A percentile compares a stretch with the other conserved stretches of the same genome.
Conservation (phyloP, 2,888 invertebrate genomes). For the Athalia cordata region DNA sequence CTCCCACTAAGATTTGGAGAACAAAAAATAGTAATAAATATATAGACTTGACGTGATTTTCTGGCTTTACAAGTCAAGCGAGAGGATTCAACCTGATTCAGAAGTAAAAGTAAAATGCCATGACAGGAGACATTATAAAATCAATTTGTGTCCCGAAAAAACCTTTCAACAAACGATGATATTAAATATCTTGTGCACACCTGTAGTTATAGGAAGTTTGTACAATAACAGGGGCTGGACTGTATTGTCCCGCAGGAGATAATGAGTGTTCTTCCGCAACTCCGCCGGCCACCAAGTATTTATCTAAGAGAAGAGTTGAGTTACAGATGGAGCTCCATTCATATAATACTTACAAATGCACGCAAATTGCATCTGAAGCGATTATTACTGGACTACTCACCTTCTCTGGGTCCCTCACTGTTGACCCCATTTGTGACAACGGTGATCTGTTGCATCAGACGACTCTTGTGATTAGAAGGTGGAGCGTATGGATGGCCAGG, state of each 20-base stretch:
- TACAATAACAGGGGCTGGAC: constrained; percentile 79
- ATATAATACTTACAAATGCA: not conserved
- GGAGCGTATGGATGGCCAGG: constrained; percentile 76
- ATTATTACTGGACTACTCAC: constrained; percentile 52
- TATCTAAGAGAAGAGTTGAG: constrained; percentile 70
- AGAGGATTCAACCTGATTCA: no score
- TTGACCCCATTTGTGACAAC: constrained; percentile 71
- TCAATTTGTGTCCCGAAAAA: not conserved
- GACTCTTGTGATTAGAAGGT: constrained; percentile 67
- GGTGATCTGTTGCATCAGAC: constrained; percentile 71
- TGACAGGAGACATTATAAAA: not conserved
- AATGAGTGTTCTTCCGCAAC: constrained; percentile 76
- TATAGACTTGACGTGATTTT: not conserved
- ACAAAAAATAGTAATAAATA: constrained; percentile 29
- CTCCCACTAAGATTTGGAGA: constrained; percentile 61
- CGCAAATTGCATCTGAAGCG: not conserved
- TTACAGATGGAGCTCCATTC: not conserved
- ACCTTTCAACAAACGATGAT: not conserved
- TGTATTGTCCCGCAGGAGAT: constrained; percentile 76
- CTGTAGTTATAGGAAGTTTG: constrained; percentile 78
- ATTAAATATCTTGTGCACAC: constrained; percentile 63
- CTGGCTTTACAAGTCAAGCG: not conserved
- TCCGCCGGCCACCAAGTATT: constrained; percentile 74
- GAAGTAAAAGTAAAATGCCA: not conserved
- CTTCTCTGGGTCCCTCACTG: constrained; percentile 68